Conservation (phyloP, 1,140 invertebrate species). For the Ips nitidus region DNA sequence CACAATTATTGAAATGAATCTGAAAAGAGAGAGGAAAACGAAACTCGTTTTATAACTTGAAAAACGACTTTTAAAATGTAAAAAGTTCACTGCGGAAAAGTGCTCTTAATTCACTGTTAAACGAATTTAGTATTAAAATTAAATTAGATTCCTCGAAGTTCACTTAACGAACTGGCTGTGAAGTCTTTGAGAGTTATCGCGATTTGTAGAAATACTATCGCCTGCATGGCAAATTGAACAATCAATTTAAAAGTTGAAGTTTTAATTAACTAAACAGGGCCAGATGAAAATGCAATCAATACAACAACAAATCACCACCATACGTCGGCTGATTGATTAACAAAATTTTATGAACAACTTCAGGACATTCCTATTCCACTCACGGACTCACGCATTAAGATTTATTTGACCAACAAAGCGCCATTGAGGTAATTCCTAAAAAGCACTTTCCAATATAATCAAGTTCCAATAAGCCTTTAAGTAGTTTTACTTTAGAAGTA, state of each 20-base stretch:
- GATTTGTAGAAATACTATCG: neutral
- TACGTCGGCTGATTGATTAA: conserved; percentile 9
- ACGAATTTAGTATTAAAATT: conserved; percentile 25
- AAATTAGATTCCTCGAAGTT: conserved; percentile 22
- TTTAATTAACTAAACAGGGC: conserved; percentile 10
- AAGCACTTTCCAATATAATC: no score
- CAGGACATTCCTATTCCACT: no score
- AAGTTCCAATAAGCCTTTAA: no score
- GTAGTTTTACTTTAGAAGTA: no score
- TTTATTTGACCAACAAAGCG: no score
- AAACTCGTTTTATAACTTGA: neutral
- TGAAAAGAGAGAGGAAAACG: neutral
- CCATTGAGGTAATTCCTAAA: no score
- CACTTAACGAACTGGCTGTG: conserved; percentile 15
- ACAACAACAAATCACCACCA: conserved; percentile 6
- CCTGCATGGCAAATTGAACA: neutral
- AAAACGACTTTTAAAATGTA: conserved; percentile 10
- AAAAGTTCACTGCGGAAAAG: conserved; percentile 17
- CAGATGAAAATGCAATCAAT: neutral
- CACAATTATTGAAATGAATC: neutral
- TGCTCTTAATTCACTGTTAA: conserved; percentile 24
- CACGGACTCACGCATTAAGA: no score
- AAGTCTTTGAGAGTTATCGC: conserved; percentile 6
- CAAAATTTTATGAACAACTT: no score
- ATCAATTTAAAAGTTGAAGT: conserved; percentile 5